Base-by-base conservation (phyloP, 2,797 vertebrate species). In the Dendrocincla fuliginosa region DNA sequence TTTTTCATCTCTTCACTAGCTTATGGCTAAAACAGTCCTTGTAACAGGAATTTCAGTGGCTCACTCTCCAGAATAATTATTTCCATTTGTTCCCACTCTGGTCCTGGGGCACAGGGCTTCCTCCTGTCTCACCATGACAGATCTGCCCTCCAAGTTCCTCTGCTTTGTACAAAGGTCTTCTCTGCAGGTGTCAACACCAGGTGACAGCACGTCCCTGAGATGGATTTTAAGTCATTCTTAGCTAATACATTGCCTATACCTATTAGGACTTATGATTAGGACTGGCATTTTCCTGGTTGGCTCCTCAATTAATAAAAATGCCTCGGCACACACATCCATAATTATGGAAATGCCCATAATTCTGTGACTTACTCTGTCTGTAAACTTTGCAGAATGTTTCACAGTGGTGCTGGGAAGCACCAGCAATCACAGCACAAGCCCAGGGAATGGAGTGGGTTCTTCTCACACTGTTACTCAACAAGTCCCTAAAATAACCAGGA, bases 1-100 rank as follows among this genome's bases (percentile, higher is more conserved):
- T 97, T 97, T 96, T 96, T 96, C 94, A 95, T 97, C 87, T 93
- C 89, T 37, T 83, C 73, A 3, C 94, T 90, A 16, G 87, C 84
- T 95, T 84, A 92, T 95, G 92, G 90, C 92, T 96, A 93, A 95
- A 97, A 57, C 85, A 95, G 78, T 28, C 63, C 76, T 28, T 52
- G 78, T 50, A 81, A 76, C 33, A 55, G 79, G 80, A 84, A 79
- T 91, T 73, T 41, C 87, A 82, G 82, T 86, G 68, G 44, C 60
- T 96, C 87, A 44, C 76, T 82, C 74, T 44, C 92, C 94, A 84
- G 83, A 84, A 92, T 90, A 93, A 95, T 90, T 89, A 84, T 84
- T 97, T 87, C 83, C 85, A 84, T 84, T 92, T 55, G 44, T n/a
- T 93, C 80, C 84, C 1, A 1, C 25, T 60, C 67, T 14, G 35